A percentile compares a stretch with the other conserved stretches of the same genome.
Evolutionary conservation across 2,888 invertebrate species (phyloP).

Genomic region (Ochropleura plecta): DNA sequence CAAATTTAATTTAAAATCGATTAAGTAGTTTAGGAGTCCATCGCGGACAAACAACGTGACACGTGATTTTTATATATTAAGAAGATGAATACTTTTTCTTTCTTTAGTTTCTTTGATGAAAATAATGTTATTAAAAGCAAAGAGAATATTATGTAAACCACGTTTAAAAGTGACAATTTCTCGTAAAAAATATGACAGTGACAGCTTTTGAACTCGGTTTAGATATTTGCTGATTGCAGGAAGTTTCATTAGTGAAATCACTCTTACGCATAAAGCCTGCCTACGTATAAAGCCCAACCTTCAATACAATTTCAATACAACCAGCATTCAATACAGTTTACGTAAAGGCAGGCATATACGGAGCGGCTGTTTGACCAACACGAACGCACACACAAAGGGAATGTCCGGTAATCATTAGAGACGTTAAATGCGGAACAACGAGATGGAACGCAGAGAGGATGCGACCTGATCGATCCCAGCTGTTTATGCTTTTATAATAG

Average conservation of each 20-base stretch:
- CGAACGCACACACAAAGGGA: constrained; percentile 42
- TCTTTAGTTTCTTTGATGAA: no score
- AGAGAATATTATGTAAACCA: background rate
- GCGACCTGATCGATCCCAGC: constrained; percentile 9
- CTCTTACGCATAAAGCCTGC: background rate
- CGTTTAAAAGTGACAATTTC: background rate
- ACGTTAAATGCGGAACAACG: constrained; percentile 19
- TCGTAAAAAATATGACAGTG: background rate
- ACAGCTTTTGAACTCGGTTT: background rate
- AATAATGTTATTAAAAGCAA: background rate
- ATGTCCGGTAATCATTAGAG: constrained; percentile 35
- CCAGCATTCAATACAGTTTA: constrained; percentile 3
- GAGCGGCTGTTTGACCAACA: constrained; percentile 25
- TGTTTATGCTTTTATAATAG: constrained; percentile 17
- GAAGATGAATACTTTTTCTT: no score
- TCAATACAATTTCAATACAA: constrained; percentile 1
- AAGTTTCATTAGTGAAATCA: background rate
- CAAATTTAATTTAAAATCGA: no score
- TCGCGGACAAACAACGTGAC: no score
- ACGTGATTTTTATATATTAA: no score
- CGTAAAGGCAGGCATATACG: background rate
- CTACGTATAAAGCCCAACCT: background rate
- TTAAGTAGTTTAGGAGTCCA: no score
- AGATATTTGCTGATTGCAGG: background rate
- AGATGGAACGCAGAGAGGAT: constrained; percentile 17